Percentiles rank a stretch among this genome's conserved stretches.
Evolutionary conservation across 1,140 invertebrate species (phyloP).

Genomic region (Pteromalus puparum): DNA sequence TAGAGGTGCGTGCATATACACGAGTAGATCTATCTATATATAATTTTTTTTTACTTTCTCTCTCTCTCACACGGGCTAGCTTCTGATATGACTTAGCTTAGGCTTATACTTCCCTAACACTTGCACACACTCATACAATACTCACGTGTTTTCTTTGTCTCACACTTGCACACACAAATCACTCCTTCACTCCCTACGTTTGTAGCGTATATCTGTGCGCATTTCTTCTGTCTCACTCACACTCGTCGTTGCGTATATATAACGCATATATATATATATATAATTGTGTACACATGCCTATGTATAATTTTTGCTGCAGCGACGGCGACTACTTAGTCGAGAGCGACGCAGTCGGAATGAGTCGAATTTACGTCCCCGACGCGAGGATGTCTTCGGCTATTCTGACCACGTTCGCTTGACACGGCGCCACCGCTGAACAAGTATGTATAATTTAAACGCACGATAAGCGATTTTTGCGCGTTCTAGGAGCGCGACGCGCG

Average conservation of each 20-base stretch:
- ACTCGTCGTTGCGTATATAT: not conserved
- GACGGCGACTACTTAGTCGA: not conserved
- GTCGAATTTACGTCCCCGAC: no score
- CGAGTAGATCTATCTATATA: not conserved
- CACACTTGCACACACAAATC: not conserved
- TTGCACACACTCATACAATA: not conserved
- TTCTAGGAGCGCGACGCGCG: no score
- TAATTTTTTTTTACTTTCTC: not conserved
- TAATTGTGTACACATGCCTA: not conserved
- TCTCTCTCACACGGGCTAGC: not conserved
- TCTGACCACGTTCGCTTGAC: not conserved
- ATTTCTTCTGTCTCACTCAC: not conserved
- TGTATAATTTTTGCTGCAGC: not conserved
- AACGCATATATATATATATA: not conserved
- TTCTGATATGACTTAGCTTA: conserved; percentile 48
- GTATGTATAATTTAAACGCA: no score
- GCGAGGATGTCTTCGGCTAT: not conserved
- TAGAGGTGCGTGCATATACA: conserved; percentile 19
- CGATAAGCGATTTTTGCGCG: no score
- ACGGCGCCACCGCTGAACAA: no score
- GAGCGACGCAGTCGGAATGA: not conserved
- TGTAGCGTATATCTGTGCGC: not conserved
- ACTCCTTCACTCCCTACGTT: not conserved
- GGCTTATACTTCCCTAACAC: conserved; percentile 8
- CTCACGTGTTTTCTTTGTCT: not conserved